These are phyloP conservation scores for Masticophis lateralis DNA, from an alignment of 2,797 vertebrate genomes.

Conservation along the genomic window DNA sequence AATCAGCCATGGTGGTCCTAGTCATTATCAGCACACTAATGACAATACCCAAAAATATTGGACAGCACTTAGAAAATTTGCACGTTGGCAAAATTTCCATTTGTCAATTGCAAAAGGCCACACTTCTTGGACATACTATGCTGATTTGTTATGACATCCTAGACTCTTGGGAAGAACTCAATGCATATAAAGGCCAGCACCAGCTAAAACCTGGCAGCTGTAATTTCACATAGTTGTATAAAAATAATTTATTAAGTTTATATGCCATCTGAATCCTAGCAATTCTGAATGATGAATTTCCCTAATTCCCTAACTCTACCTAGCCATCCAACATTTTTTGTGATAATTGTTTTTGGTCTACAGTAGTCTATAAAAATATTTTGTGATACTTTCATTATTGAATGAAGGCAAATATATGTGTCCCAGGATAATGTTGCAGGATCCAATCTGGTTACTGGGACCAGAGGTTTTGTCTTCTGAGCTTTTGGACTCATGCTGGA, in stretches of 20 bases:
- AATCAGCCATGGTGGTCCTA: neutral
- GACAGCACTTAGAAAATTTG: neutral
- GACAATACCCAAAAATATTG: neutral
- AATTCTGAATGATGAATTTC: neutral
- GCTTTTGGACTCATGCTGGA: neutral
- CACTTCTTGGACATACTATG: neutral
- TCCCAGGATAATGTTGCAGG: neutral
- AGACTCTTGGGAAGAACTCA: neutral
- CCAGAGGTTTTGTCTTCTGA: neutral
- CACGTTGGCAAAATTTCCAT: neutral
- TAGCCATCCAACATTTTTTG: neutral
- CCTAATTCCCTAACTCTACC: neutral
- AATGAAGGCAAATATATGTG: neutral
- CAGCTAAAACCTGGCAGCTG: neutral
- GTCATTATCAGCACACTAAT: neutral
- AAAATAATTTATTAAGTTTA: neutral
- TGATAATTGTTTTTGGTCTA: neutral
- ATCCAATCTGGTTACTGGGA: neutral
- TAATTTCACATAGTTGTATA: neutral
- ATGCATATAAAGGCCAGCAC: neutral
- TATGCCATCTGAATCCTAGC: neutral
- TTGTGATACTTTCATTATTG: neutral
- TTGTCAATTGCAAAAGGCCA: neutral
- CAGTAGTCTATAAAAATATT: neutral
- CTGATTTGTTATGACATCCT: neutral